phyloP scores from a whole-genome alignment of 1,140 invertebrate species.

The Dendroctonus ponderosae region DNA sequence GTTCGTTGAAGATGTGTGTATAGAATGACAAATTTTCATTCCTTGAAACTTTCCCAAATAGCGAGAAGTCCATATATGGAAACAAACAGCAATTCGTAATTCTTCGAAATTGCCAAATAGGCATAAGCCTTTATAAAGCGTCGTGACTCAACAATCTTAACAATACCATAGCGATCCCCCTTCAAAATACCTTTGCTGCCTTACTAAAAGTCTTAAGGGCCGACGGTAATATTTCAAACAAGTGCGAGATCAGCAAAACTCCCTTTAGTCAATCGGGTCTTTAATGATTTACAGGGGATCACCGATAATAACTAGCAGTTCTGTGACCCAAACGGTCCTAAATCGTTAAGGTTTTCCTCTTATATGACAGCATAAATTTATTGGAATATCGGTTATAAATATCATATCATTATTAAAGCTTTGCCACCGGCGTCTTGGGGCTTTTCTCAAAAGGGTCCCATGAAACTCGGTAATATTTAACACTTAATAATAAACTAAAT shows the following conservation, averaged over 20 bases:
- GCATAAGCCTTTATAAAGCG: no score
- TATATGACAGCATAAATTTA: conserved; percentile 11
- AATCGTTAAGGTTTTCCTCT: conserved; percentile 20
- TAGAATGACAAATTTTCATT: no score
- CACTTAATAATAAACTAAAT: neutral
- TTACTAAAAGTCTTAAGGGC: conserved; percentile 10
- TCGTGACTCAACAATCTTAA: no score
- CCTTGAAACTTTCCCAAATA: no score
- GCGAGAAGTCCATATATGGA: no score
- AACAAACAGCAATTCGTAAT: no score
- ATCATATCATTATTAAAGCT: conserved; percentile 9
- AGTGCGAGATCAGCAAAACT: conserved; percentile 26
- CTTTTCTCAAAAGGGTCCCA: neutral
- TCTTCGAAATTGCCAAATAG: no score
- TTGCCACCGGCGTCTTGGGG: neutral
- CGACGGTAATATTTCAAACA: conserved; percentile 19
- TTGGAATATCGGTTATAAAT: conserved; percentile 8
- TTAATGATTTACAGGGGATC: conserved; percentile 24
- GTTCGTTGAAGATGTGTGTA: no score
- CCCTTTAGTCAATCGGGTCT: conserved; percentile 19
- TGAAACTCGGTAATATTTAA: neutral
- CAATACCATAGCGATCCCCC: no score
- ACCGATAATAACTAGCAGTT: conserved; percentile 17
- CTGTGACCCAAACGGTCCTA: conserved; percentile 6
- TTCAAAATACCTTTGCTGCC: neutral